Evolutionary conservation across 2,113 vertebrate genomes (phyloP), one percentile per base, ranked within the genome.

Genomic region (Scomber colias): DNA sequence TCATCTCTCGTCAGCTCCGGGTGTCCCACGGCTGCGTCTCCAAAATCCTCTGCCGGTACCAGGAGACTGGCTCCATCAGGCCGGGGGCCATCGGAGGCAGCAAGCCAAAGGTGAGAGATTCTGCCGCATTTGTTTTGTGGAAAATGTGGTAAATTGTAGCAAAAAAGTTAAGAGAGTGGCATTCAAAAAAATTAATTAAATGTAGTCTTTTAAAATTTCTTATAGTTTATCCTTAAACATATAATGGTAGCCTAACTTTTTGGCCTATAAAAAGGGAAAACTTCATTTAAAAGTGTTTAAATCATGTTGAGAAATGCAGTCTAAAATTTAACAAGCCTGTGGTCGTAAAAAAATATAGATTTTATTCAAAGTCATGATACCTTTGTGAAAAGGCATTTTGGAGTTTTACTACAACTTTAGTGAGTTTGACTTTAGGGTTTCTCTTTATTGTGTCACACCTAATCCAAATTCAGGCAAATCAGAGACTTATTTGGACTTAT

Each of bases 11-110:
- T 66, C 98, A 99, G 94, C 91, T 99, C 86, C 95, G 98, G 1
- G 98, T 99, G 75, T 99, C 98, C 84, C 98, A 99, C 85, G 98
- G 98, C 88, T 99, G 98, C 87, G 98, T 99, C 75, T 99, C 98
- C 86, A 99, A 99, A 94, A 99, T 99, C 92, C 94, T 99, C 71
- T 99, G 98, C 95, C 95, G 98, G 92, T 99, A 99, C 92, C 98
- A 99, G 93, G 98, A 99, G 95, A 99, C 98, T 0, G 98, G 97
- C 59, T 99, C 98, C 92, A 99, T 99, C 90, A 95, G 98, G 57
- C 98, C 98, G 0, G 98, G 98, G 24, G 98, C 98, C 79, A 99
- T 99, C 75, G 98, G 98, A 50, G 98, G 98, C 89, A 99, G 98
- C 95, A 99, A 99, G 87, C 98, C 98, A 85, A 99, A 98, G 97